Conservation (phyloP, 1,140 invertebrate genomes). For the Bombus breviceps region DNA sequence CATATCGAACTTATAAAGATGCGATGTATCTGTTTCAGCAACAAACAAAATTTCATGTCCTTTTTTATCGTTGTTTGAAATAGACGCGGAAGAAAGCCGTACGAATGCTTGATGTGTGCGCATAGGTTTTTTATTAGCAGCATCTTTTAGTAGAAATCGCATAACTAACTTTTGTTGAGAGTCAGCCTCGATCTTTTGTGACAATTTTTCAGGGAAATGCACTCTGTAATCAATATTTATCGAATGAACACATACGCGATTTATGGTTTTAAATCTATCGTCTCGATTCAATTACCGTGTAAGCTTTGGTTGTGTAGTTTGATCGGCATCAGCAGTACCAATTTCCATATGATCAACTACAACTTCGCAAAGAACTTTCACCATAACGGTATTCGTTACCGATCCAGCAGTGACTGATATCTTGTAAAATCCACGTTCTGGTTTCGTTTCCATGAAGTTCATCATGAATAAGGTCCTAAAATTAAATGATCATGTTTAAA, state of each 20-base stretch:
- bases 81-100: conserved; percentile 84
- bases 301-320: conserved; percentile 90
- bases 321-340: conserved; percentile 95
- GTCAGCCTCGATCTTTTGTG: conserved; percentile 90
- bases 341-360: conserved; percentile 91
- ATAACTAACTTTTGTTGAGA: conserved; percentile 94
- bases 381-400: conserved; percentile 86
- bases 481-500: conserved; percentile 13
- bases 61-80: conserved; percentile 82
- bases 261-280: not conserved
- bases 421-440: conserved; percentile 92
- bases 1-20: conserved; percentile 96
- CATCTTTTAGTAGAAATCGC: conserved; percentile 91
- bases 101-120: conserved; percentile 97
- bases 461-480: conserved; percentile 88
- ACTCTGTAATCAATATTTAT: conserved; percentile 83
- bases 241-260: not conserved
- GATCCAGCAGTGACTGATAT: conserved; percentile 89
- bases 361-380: conserved; percentile 90
- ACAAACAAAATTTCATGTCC: conserved; percentile 96
- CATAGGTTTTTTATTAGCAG: conserved; percentile 86
- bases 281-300: conserved; percentile 42
- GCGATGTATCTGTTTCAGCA: conserved; percentile 92
- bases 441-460: conserved; percentile 91
- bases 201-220: conserved; percentile 88